Evolutionary conservation across 2,113 vertebrate genomes (phyloP), one percentile per base, ranked within the genome.

Genomic region (Chaetops frenatus): DNA sequence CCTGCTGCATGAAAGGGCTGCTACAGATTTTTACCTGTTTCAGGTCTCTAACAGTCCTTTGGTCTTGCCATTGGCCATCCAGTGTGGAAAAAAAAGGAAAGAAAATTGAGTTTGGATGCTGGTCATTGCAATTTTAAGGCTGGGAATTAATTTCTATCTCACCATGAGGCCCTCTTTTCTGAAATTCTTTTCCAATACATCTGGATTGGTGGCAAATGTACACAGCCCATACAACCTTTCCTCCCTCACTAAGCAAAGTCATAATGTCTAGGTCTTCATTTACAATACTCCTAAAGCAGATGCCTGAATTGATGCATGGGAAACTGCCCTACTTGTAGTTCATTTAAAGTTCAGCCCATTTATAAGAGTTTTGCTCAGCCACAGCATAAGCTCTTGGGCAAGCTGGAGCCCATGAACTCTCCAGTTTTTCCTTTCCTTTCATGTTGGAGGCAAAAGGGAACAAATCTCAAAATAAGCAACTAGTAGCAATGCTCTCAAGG

Each of bases 341-440:
- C 5, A 23, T 45, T 80, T 69, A 16, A 85, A 62, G 21, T 35
- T 69, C 58, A 82, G 35, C 10, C 36, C 17, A 56, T 36, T 53
- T 72, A 12, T 18, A 15, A 60, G 33, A 50, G 54, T 22, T 91
- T 85, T 70, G 29, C 13, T 66, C 29, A 92, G 45, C 38, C 44
- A 51, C 54, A 56, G n/a, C 21, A 15, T 15, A 57, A 64, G 20
- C 0, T 0, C 44, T 54, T 21, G 14, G 12, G 14, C 0, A 0
- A 86, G 13, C 57, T 16, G 22, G 36, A 86, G 77, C 27, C n/a
- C 5, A 0, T 12, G 23, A 35, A 19, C 44, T 22, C 17, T 47
- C 36, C 38, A 48, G 33, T 42, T 72, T 66, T 27, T 20, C 57
- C 27, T 81, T 81, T 71, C 42, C 14, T 35, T 12, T 53, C 47